phyloP scores from a whole-genome alignment of 2,888 invertebrate species.

The Tipula vernalis region DNA sequence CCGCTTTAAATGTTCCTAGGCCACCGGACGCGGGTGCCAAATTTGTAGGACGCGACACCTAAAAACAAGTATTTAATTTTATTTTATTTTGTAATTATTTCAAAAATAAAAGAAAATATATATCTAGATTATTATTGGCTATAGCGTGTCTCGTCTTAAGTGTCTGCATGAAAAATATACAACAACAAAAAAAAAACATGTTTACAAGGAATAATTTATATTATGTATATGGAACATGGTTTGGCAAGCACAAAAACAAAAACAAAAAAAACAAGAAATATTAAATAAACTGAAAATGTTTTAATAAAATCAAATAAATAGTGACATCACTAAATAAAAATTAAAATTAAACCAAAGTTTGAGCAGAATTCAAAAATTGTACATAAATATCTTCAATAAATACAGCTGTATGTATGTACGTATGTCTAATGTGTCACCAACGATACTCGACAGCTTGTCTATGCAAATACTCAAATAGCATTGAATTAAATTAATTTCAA shows the following conservation, averaged over 20 bases:
- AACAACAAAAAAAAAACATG: background rate
- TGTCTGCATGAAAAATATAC: background rate
- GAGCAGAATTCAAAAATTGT: background rate
- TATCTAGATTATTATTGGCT: background rate
- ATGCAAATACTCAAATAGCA: background rate
- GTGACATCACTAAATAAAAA: background rate
- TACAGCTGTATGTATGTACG: background rate
- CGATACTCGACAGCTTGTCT: background rate
- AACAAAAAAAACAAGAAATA: background rate
- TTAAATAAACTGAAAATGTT: background rate
- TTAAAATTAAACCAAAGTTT: background rate
- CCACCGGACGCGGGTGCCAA: background rate
- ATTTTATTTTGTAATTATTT: background rate
- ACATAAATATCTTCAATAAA: background rate
- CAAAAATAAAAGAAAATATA: background rate
- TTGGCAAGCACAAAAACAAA: background rate
- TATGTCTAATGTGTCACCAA: background rate
- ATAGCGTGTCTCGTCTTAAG: background rate
- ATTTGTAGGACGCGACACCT: conserved; percentile 7
- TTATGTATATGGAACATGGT: background rate
- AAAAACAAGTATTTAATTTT: background rate
- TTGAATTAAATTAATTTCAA: background rate
- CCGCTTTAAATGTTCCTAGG: conserved; percentile 15
- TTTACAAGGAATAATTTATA: background rate
- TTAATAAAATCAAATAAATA: background rate